phyloP scores from a whole-genome alignment of 2,888 invertebrate genomes.

The Apoda limacodes region DNA sequence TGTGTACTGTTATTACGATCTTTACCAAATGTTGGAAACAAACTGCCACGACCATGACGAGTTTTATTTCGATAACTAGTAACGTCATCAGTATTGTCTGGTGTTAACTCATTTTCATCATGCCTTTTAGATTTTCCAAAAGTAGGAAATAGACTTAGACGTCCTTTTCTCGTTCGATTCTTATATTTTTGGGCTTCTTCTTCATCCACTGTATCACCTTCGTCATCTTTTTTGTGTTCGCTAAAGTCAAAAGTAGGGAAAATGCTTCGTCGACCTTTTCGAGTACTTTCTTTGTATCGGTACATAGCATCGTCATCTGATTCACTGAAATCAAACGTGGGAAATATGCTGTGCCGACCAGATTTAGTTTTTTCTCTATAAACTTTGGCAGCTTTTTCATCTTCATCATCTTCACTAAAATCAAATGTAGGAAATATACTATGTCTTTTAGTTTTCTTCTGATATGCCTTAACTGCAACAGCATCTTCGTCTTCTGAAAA shows the following conservation, averaged over 20 bases:
- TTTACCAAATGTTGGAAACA: slow-evolving; percentile 57
- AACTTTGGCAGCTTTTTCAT: slow-evolving; percentile 27
- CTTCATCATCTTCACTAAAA: slow-evolving; percentile 45
- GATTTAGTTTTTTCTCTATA: slow-evolving; percentile 47
- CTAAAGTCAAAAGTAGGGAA: slow-evolving; percentile 57
- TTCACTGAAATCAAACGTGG: slow-evolving; percentile 53
- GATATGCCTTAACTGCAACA: slow-evolving; percentile 33
- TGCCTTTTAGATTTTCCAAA: slow-evolving; percentile 39
- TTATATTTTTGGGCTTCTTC: slow-evolving; percentile 55
- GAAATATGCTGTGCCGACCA: slow-evolving; percentile 52
- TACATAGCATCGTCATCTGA: slow-evolving; percentile 38
- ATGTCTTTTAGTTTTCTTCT: slow-evolving; percentile 45
- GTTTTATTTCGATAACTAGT: slow-evolving; percentile 57
- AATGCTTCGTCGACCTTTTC: slow-evolving; percentile 45
- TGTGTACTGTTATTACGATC: slow-evolving; percentile 46
- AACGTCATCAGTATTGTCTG: slow-evolving; percentile 57
- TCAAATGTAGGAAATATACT: slow-evolving; percentile 55
- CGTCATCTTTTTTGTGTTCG: slow-evolving; percentile 47
- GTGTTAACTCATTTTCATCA: slow-evolving; percentile 48
- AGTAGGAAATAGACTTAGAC: slow-evolving; percentile 52
- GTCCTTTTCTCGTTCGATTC: slow-evolving; percentile 50
- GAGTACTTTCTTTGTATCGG: slow-evolving; percentile 39
- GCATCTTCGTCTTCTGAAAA: slow-evolving; percentile 55
- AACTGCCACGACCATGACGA: slow-evolving; percentile 39
- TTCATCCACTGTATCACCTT: slow-evolving; percentile 49